Evolutionary conservation across 2,113 vertebrate species (phyloP).

Genomic region (Porphyrio hochstetteri): DNA sequence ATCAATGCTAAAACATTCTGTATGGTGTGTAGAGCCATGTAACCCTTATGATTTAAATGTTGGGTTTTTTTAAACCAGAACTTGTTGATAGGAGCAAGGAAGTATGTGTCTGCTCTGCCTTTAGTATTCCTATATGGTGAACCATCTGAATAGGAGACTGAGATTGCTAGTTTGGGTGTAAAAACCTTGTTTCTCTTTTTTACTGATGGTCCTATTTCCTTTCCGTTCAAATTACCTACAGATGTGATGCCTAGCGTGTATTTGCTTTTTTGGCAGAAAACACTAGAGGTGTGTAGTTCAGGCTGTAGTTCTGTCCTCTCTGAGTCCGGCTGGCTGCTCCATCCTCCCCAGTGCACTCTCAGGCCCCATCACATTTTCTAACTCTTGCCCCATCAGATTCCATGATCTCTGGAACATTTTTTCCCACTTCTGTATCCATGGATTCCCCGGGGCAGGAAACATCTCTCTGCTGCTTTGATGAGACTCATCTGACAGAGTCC

Average conservation of each 20-base stretch:
- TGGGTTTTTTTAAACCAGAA: background rate
- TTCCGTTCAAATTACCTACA: background rate
- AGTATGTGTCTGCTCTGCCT: background rate
- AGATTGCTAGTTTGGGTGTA: background rate
- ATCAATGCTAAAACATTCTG: background rate
- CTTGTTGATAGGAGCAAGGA: background rate
- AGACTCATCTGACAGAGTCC: background rate
- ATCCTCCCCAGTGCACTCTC: background rate
- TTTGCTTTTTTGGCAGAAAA: background rate
- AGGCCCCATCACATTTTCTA: background rate
- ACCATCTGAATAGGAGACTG: background rate
- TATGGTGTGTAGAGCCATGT: background rate
- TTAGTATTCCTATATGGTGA: background rate
- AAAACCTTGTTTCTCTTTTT: background rate
- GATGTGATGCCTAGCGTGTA: background rate
- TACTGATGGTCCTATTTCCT: background rate
- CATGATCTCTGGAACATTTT: background rate
- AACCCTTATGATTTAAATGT: background rate
- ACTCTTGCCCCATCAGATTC: background rate
- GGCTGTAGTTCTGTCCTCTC: background rate
- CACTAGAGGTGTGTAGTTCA: background rate
- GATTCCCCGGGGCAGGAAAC: background rate
- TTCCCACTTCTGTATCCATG: background rate
- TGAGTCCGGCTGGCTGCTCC: background rate
- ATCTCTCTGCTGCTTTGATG: background rate